A percentile compares a stretch with the other conserved stretches of the same genome.
Evolutionary conservation across 2,888 invertebrate genomes (phyloP).

Genomic region (Drosophila neutralis): DNA sequence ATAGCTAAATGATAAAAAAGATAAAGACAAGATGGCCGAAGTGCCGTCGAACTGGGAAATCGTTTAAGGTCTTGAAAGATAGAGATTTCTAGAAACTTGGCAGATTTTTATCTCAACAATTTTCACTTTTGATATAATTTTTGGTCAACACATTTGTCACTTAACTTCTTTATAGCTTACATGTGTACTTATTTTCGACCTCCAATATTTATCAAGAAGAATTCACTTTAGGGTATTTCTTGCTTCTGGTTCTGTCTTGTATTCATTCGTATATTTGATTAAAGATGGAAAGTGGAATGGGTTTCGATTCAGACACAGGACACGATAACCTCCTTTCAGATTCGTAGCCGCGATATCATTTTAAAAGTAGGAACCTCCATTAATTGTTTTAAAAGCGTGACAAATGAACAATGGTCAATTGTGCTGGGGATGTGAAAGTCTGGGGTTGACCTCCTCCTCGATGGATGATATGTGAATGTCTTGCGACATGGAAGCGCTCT

Average conservation of each 20-base stretch:
- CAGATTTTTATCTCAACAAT: not conserved
- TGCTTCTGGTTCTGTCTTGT: not conserved
- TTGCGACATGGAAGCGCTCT: not conserved
- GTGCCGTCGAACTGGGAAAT: not conserved
- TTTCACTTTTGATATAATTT: not conserved
- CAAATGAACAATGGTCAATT: conserved; percentile 36
- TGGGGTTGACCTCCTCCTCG: conserved; percentile 15
- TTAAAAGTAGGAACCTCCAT: not conserved
- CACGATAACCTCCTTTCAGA: not conserved
- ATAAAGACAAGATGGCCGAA: not conserved
- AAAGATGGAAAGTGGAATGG: not conserved
- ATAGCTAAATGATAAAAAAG: not conserved
- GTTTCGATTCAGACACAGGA: not conserved
- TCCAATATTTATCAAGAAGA: not conserved
- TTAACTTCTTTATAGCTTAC: not conserved
- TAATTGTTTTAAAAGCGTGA: conserved; percentile 26
- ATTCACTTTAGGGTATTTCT: not conserved
- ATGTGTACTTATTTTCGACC: not conserved
- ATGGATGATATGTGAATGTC: conserved; percentile 8
- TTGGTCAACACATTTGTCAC: not conserved
- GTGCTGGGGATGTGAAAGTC: conserved; percentile 3
- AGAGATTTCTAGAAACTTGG: not conserved
- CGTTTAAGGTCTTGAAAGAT: not conserved
- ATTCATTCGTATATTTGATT: not conserved
- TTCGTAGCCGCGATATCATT: not conserved